A percentile compares a stretch with the other conserved stretches of the same genome.
phyloP scores from a whole-genome alignment of 1,140 invertebrate species.

The Apis dorsata region DNA sequence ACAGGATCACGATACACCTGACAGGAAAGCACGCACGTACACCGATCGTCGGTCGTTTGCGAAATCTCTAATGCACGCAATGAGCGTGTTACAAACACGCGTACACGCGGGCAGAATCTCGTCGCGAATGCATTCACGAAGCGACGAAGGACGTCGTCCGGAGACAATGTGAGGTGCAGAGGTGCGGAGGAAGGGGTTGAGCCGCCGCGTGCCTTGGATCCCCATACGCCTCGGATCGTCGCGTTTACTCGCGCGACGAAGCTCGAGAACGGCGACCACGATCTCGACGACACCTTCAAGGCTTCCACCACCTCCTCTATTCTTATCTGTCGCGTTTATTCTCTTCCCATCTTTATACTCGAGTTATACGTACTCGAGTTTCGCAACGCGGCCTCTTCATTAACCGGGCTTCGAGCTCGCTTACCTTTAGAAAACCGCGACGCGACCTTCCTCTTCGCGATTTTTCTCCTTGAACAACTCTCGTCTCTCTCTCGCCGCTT shows the following conservation, averaged over 20 bases:
- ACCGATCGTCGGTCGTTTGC: constrained; percentile 36
- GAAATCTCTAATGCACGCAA: constrained; percentile 48
- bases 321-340: not conserved
- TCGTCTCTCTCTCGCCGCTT: not conserved
- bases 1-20: not conserved
- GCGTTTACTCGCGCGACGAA: constrained; percentile 30
- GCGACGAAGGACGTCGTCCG: constrained; percentile 54
- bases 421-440: not conserved
- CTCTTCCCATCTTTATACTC: not conserved
- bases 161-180: constrained; percentile 53
- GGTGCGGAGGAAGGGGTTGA: not conserved
- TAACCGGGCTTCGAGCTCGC: constrained; percentile 7
- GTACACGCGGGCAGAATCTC: constrained; percentile 20
- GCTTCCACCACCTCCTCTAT: not conserved
- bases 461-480: not conserved
- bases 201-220: constrained; percentile 11
- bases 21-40: constrained; percentile 27
- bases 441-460: constrained; percentile 34
- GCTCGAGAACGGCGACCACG: constrained; percentile 14
- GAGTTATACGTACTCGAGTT: not conserved
- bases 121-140: not conserved
- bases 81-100: not conserved
- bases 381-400: constrained; percentile 24
- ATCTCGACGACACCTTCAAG: constrained; percentile 41
- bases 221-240: constrained; percentile 22